Evolutionary conservation across 1,140 invertebrate species (phyloP), one percentile per base, ranked within the genome.

Genomic region (Tetragnatha versicolor): DNA sequence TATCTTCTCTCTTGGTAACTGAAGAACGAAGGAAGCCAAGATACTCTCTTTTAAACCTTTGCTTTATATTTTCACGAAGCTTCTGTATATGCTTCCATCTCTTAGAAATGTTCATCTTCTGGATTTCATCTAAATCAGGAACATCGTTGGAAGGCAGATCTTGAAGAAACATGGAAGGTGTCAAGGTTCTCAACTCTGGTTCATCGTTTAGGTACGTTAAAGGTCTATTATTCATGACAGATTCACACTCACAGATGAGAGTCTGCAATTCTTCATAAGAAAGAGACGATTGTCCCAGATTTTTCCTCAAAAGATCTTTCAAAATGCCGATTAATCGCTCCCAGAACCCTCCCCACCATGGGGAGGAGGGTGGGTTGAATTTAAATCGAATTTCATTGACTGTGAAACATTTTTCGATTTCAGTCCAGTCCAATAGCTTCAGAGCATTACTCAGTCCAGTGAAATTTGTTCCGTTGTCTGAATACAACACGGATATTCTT

Each of bases 401-500:
- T 66, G 14, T 12, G 17, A 33, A 25, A n/a, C 14, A 14, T 22
- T 25, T 29, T 29, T 66, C 17, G 17, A 69, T 69, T 25, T 20
- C 25, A 14, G 33, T n/a, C 66, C 66, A 69, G 27, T 69, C 31
- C 7, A 69, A 69, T 10, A n/a, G 9, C 31, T 51, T 53, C 42
- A 69, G n/a, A 69, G 33, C 27, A 17, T 10, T 27, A 12, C 14
- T 60, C 0, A 82, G 79, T 12, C 84, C 85, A 6, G 81, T 53
- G 75, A 87, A 87, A 79, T 87, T 86, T 2, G 84, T 85, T 20
- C 84, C 84, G 73, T 83, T 83, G 61, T 87, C 87, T 20, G 81
- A 84, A 51, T 83, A 83, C 12, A 86, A 80, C 49, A 83, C 42
- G 9, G 35, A 45, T 3, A 83, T 81, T 39, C 81, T 63, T 47